phyloP scores from a whole-genome alignment of 1,140 invertebrate genomes.

The Eulimnadia texana region DNA sequence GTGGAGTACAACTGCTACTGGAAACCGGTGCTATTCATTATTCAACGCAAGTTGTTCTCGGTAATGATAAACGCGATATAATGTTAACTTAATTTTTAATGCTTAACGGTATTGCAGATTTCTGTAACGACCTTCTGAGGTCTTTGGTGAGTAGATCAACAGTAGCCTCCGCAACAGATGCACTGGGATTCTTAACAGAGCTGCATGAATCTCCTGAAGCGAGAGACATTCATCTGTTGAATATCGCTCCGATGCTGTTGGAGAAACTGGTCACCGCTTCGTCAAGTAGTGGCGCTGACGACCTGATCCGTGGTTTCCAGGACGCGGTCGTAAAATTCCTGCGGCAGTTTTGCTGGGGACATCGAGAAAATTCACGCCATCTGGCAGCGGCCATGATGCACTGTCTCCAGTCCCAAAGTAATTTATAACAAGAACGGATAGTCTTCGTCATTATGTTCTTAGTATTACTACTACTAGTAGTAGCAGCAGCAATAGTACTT shows the following conservation, averaged over 20 bases:
- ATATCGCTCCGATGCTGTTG: neutral
- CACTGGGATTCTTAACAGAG: slow-evolving; percentile 65
- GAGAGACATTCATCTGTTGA: slow-evolving; percentile 46
- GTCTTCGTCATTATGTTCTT: no score
- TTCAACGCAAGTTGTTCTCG: neutral
- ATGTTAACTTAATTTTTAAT: no score
- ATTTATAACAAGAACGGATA: no score
- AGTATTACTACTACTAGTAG: no score
- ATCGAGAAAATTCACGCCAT: slow-evolving; percentile 65
- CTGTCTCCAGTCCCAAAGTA: slow-evolving; percentile 45
- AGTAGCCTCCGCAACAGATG: slow-evolving; percentile 20
- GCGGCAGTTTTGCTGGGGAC: slow-evolving; percentile 58
- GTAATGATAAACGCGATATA: no score
- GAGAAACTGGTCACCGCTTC: slow-evolving; percentile 32
- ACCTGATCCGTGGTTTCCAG: slow-evolving; percentile 25
- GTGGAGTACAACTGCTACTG: neutral
- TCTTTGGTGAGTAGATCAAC: neutral
- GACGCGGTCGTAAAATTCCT: slow-evolving; percentile 31
- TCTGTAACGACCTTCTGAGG: neutral
- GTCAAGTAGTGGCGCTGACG: neutral
- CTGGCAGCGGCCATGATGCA: slow-evolving; percentile 61
- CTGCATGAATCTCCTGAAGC: slow-evolving; percentile 36
- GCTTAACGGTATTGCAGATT: neutral
- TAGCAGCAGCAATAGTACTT: no score
- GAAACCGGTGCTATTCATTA: neutral